A percentile compares a stretch with the other conserved stretches of the same genome.
Conservation (phyloP, 2,113 vertebrate species). For the Pteropus alecto region DNA sequence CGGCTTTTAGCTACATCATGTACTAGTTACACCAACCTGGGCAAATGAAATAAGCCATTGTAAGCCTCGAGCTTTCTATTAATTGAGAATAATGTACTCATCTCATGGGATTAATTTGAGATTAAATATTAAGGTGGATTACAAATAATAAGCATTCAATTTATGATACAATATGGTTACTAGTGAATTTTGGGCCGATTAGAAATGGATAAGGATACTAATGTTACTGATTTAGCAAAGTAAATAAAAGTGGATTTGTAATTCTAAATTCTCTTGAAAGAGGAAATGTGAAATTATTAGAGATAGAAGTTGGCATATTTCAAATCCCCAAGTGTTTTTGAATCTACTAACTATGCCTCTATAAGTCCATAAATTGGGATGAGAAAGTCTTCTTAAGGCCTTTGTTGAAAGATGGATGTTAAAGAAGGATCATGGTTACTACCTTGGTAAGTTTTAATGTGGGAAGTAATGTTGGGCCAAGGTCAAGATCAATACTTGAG, state of each 20-base stretch:
- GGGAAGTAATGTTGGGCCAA: neutral
- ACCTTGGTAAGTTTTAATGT: neutral
- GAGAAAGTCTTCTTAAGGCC: neutral
- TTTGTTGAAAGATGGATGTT: neutral
- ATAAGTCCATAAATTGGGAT: neutral
- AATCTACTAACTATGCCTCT: neutral
- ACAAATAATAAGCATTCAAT: neutral
- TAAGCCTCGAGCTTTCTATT: neutral
- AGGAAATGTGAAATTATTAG: neutral
- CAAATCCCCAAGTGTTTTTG: neutral
- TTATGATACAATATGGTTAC: no score
- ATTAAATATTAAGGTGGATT: neutral
- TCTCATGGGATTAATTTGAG: neutral
- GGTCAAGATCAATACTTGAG: neutral
- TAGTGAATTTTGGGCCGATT: neutral
- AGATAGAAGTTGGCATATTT: neutral
- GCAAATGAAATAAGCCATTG: neutral
- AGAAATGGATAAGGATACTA: neutral
- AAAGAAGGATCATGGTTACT: neutral
- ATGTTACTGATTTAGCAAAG: neutral
- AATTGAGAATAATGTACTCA: neutral
- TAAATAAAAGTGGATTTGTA: neutral
- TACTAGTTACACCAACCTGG: no score
- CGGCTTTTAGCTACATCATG: neutral
- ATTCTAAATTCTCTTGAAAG: neutral